Percentiles rank a stretch among this genome's conserved stretches.
Evolutionary conservation across 1,140 invertebrate genomes (phyloP).

Genomic region (Odontomachus brunneus): DNA sequence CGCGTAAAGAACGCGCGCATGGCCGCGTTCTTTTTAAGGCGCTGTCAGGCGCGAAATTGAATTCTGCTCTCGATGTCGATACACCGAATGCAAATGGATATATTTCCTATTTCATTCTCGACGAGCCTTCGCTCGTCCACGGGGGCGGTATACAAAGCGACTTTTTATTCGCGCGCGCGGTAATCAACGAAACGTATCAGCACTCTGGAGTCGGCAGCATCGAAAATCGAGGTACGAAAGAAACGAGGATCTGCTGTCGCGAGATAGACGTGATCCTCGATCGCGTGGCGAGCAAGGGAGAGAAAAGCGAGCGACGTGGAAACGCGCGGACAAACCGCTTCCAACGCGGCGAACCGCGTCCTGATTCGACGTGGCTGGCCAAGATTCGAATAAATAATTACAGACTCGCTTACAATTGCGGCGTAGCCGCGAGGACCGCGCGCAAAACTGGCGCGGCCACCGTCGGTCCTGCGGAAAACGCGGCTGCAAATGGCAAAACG

Average conservation of each 20-base stretch:
- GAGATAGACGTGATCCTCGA: background rate
- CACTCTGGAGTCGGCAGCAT: slow-evolving; percentile 34
- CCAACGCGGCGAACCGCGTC: background rate
- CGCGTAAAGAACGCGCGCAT: background rate
- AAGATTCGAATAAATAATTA: slow-evolving; percentile 31
- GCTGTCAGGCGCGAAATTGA: slow-evolving; percentile 10
- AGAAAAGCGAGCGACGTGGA: slow-evolving; percentile 13
- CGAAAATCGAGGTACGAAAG: slow-evolving; percentile 21
- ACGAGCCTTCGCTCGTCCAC: slow-evolving; percentile 3
- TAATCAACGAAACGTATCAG: slow-evolving; percentile 25
- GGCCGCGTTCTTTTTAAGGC: background rate
- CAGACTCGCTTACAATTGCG: background rate
- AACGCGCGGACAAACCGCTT: too few relatives aligned
- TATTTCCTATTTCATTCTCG: slow-evolving; percentile 14
- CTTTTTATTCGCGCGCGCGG: slow-evolving; percentile 28
- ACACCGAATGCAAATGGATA: background rate
- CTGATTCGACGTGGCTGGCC: background rate
- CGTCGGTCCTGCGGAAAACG: slow-evolving; percentile 7
- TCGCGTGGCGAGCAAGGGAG: background rate
- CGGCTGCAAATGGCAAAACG: slow-evolving; percentile 32
- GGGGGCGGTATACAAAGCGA: slow-evolving; percentile 41
- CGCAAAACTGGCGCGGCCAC: background rate
- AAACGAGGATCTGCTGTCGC: slow-evolving; percentile 27
- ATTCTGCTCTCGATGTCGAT: slow-evolving; percentile 28
- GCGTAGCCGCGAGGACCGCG: slow-evolving; percentile 1